These are phyloP conservation scores for Actinia equina DNA, from an alignment of 64 coral and sea anemone species.

Conservation along the genomic window DNA sequence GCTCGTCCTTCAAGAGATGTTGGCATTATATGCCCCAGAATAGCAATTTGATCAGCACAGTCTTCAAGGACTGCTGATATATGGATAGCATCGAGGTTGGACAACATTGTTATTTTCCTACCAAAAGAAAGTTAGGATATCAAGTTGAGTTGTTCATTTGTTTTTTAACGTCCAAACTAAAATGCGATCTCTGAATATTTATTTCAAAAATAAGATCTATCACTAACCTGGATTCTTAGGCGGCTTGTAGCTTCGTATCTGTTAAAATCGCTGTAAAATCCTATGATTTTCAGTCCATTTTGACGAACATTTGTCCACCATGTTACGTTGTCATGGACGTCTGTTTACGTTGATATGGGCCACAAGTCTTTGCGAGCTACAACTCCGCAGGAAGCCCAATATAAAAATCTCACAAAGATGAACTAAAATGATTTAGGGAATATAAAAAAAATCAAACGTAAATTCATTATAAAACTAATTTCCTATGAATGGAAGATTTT, in stretches of 20 bases:
- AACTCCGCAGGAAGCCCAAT: not conserved
- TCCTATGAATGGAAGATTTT: not conserved
- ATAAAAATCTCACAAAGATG: no score
- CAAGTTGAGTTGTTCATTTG: not conserved
- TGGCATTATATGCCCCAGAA: constrained; percentile 95
- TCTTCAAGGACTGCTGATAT: constrained; percentile 88
- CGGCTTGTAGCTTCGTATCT: not conserved
- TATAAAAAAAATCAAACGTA: not conserved
- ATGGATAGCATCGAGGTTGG: constrained; percentile 85
- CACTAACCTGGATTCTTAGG: not conserved
- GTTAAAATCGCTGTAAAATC: not conserved
- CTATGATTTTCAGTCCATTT: not conserved
- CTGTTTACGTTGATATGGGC: constrained; percentile 54
- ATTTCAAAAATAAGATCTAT: not conserved
- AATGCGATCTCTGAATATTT: not conserved
- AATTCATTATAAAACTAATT: not conserved
- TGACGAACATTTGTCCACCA: not conserved
- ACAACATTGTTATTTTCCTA: constrained; percentile 53
- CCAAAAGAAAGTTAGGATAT: not conserved
- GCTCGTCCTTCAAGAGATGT: constrained; percentile 69
- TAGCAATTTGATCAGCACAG: constrained; percentile 87
- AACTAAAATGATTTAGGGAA: no score
- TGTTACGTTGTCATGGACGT: constrained; percentile 52
- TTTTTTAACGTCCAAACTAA: not conserved
- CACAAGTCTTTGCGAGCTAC: constrained; percentile 47